Percentiles rank a stretch among this genome's conserved stretches.
Evolutionary conservation across 92 coral and sea anemone species (phyloP).

Genomic region (Heteractis magnifica): DNA sequence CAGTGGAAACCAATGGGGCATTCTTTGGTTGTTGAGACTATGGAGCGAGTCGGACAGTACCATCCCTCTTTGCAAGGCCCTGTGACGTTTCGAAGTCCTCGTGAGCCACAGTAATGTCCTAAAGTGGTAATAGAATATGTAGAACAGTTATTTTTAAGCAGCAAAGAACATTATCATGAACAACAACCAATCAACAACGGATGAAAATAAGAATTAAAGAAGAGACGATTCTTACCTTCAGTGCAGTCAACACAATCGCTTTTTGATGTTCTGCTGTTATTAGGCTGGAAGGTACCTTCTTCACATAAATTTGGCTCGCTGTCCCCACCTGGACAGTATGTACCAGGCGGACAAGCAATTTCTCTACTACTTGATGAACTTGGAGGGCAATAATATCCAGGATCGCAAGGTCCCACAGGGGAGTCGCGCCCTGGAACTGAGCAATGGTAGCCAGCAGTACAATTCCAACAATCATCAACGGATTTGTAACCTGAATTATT

Average conservation of each 20-base stretch:
- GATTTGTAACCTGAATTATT: slow-evolving; percentile 64
- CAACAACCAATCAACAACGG: no score
- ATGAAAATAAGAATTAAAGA: background rate
- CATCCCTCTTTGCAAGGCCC: slow-evolving; percentile 87
- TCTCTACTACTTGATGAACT: slow-evolving; percentile 70
- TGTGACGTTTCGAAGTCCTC: slow-evolving; percentile 62
- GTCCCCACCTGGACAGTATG: slow-evolving; percentile 75
- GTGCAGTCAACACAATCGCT: slow-evolving; percentile 76
- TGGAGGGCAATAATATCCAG: slow-evolving; percentile 90
- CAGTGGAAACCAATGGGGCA: slow-evolving; percentile 93
- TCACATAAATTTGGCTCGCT: slow-evolving; percentile 74
- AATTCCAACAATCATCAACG: slow-evolving; percentile 88
- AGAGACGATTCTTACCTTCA: slow-evolving; percentile 49
- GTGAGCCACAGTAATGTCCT: slow-evolving; percentile 84
- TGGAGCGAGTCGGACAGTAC: slow-evolving; percentile 83
- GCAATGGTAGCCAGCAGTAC: slow-evolving; percentile 92
- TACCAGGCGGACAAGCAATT: slow-evolving; percentile 72
- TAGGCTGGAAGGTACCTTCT: slow-evolving; percentile 81
- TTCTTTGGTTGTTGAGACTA: slow-evolving; percentile 51
- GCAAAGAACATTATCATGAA: background rate
- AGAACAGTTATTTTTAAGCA: background rate
- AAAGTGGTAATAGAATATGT: background rate
- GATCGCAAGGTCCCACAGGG: slow-evolving; percentile 80
- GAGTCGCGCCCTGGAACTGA: slow-evolving; percentile 66
- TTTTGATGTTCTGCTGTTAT: slow-evolving; percentile 42